Conservation (phyloP, 2,888 invertebrate genomes). For the Therioaphis trifolii region DNA sequence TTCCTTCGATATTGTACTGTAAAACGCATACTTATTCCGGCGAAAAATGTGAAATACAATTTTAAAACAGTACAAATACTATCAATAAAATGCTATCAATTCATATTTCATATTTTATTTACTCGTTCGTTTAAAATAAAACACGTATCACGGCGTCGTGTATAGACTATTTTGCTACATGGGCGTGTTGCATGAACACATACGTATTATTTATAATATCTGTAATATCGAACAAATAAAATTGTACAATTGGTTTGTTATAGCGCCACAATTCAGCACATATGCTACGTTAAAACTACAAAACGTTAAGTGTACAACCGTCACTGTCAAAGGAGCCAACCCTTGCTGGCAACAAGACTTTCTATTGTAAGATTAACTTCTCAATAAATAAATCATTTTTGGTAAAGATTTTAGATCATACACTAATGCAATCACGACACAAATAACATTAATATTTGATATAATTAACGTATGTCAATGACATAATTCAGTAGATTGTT, state of each 20-base stretch:
- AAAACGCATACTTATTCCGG: background rate
- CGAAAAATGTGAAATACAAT: background rate
- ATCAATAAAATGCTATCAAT: background rate
- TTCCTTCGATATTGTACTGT: background rate
- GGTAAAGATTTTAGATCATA: constrained; percentile 6
- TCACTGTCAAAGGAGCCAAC: constrained; percentile 93
- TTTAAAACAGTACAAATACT: background rate
- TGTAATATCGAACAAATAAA: background rate
- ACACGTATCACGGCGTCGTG: constrained; percentile 24
- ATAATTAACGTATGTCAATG: too few species aligned
- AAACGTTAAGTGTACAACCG: constrained; percentile 97
- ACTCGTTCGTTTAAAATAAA: background rate
- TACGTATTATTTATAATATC: too few species aligned
- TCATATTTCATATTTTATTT: too few species aligned
- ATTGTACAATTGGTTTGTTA: constrained; percentile 67
- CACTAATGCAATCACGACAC: too few species aligned
- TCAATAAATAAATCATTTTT: background rate
- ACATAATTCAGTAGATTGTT: too few species aligned
- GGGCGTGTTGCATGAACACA: background rate
- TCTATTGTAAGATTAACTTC: constrained; percentile 86
- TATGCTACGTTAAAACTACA: constrained; percentile 97
- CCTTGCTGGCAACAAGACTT: constrained; percentile 99
- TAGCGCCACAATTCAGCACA: constrained; percentile 92
- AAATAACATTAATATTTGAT: too few species aligned
- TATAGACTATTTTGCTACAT: constrained; percentile 35